phyloP scores from a whole-genome alignment of 2,113 vertebrate species.

The Trachemys scripta region DNA sequence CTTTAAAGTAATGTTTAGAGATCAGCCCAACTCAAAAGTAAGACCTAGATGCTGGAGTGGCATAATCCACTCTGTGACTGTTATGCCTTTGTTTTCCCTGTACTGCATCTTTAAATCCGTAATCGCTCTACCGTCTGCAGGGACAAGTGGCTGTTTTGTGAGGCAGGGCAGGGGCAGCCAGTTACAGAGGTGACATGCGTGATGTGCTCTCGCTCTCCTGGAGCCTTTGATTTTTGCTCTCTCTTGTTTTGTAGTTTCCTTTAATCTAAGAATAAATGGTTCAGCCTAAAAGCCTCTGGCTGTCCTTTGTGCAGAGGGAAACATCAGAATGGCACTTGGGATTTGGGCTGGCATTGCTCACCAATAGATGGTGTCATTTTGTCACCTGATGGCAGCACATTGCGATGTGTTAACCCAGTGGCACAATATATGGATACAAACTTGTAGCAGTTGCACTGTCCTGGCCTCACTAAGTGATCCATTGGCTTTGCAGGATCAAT shows the following conservation, averaged over 20 bases:
- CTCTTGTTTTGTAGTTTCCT: not conserved
- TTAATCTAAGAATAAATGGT: not conserved
- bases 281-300: not conserved
- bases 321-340: not conserved
- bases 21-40: not conserved
- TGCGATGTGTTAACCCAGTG: not conserved
- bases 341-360: not conserved
- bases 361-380: not conserved
- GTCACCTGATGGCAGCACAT: not conserved
- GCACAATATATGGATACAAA: not conserved
- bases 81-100: not conserved
- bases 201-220: not conserved
- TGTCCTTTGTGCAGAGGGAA: not conserved
- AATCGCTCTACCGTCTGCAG: not conserved
- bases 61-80: not conserved
- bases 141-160: not conserved
- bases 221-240: not conserved
- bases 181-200: not conserved
- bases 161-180: not conserved
- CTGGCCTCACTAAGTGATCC: not conserved
- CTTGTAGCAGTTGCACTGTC: not conserved
- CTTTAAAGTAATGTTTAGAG: not conserved
- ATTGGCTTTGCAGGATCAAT: slow-evolving; percentile 16
- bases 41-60: not conserved
- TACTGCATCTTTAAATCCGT: not conserved